These are phyloP conservation scores for Lepidostoma basale DNA, from an alignment of 1,140 invertebrate genomes.

Conservation along the genomic window DNA sequence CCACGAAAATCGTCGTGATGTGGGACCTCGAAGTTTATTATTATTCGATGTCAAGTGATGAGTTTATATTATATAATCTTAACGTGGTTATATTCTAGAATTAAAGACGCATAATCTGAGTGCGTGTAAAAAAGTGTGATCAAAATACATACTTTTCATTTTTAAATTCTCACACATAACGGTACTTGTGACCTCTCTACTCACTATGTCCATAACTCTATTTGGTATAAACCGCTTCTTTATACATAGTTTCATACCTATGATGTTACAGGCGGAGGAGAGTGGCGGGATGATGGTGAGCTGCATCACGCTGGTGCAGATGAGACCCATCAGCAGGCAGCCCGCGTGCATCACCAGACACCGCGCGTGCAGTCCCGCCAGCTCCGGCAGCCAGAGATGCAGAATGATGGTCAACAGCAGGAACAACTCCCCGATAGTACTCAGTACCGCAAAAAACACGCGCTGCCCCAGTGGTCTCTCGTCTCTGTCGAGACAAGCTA, in stretches of 20 bases:
- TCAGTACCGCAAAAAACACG: not conserved
- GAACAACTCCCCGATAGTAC: not conserved
- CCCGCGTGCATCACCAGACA: conserved; percentile 22
- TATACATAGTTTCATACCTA: conserved; percentile 17
- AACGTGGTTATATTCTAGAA: too few relatives aligned
- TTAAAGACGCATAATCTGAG: too few relatives aligned
- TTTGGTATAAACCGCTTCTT: too few relatives aligned
- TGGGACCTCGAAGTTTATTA: too few relatives aligned
- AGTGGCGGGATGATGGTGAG: not conserved
- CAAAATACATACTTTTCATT: too few relatives aligned
- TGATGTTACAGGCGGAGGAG: not conserved
- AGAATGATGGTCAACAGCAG: conserved; percentile 7
- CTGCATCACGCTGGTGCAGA: not conserved
- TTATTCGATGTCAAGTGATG: too few relatives aligned
- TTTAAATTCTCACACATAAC: too few relatives aligned
- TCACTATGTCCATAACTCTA: too few relatives aligned
- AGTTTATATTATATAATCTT: too few relatives aligned
- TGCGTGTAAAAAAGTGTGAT: too few relatives aligned
- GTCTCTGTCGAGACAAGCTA: conserved; percentile 24
- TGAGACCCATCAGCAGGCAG: conserved; percentile 18
- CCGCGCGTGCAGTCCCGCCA: conserved; percentile 14
- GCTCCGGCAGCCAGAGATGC: conserved; percentile 33
- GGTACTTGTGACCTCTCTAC: too few relatives aligned
- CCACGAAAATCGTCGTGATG: too few relatives aligned
- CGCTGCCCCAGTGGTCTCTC: not conserved